A percentile compares a stretch with the other conserved stretches of the same genome.
phyloP scores from a whole-genome alignment of 2,113 vertebrate species.

The Thunnus maccoyii region DNA sequence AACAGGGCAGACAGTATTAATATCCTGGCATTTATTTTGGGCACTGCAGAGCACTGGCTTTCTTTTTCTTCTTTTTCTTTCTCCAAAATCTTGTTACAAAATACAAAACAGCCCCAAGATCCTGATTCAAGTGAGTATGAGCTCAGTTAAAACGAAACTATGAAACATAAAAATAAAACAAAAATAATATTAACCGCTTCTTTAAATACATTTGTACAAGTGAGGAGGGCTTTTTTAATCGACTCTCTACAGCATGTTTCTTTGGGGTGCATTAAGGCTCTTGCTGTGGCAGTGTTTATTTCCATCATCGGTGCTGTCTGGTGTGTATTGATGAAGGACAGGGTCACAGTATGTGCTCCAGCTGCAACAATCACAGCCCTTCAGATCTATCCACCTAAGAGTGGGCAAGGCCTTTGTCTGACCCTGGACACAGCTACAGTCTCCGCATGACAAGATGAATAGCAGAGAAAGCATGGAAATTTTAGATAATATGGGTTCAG shows the following conservation, averaged over 20 bases:
- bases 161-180: neutral
- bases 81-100: neutral
- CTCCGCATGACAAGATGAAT: slow-evolving; percentile 3
- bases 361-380: slow-evolving; percentile 43
- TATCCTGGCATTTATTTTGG: slow-evolving; percentile 27
- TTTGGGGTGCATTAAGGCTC: neutral
- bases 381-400: slow-evolving; percentile 30
- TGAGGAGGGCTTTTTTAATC: neutral
- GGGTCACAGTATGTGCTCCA: slow-evolving; percentile 38
- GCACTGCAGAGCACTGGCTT: neutral
- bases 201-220: neutral
- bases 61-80: neutral
- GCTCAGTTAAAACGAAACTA: neutral
- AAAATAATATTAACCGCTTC: neutral
- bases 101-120: neutral
- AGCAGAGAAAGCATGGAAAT: slow-evolving; percentile 5
- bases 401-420: slow-evolving; percentile 31
- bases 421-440: slow-evolving; percentile 23
- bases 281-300: slow-evolving; percentile 9
- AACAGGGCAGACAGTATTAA: neutral
- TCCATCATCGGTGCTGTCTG: slow-evolving; percentile 21
- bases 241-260: neutral
- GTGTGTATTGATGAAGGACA: slow-evolving; percentile 28
- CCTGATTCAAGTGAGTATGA: neutral
- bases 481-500: neutral